These are phyloP conservation scores for Yponomeuta evonymella DNA, from an alignment of 2,888 invertebrate species.

Conservation along the genomic window DNA sequence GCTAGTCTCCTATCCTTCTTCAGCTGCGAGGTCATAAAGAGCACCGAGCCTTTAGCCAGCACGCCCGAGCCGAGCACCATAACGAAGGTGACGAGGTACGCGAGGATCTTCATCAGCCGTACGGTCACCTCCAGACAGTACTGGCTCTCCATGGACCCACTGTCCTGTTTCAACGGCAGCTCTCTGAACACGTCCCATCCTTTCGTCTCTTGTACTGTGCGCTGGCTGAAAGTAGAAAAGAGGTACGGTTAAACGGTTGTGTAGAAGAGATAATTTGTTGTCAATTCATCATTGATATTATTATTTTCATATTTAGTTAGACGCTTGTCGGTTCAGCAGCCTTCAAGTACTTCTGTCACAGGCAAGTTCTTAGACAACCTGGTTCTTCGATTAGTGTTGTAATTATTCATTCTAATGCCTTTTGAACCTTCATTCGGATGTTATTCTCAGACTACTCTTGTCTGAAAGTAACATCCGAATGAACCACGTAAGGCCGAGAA, in stretches of 20 bases:
- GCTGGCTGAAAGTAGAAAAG: constrained; percentile 77
- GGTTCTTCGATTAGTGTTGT: no score
- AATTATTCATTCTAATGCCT: no score
- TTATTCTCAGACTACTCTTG: no score
- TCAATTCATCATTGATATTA: constrained; percentile 18
- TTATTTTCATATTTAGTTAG: no score
- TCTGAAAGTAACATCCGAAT: no score
- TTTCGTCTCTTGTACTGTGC: constrained; percentile 91
- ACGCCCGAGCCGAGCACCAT: constrained; percentile 91
- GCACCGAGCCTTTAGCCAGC: constrained; percentile 89
- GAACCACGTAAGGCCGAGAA: no score
- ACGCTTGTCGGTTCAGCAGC: no score
- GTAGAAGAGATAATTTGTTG: not conserved
- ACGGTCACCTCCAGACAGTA: constrained; percentile 90
- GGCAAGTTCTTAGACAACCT: no score
- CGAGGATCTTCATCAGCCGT: constrained; percentile 87
- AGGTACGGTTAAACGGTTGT: constrained; percentile 6
- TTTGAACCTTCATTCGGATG: no score
- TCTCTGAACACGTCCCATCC: constrained; percentile 98
- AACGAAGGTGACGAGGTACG: constrained; percentile 89
- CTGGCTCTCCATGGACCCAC: constrained; percentile 92
- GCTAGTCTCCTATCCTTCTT: constrained; percentile 84
- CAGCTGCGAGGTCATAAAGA: constrained; percentile 95
- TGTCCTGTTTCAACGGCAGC: constrained; percentile 91
- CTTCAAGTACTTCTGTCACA: no score